Evolutionary conservation across 2,113 vertebrate species (phyloP).

Genomic region (Ctenodactylus gundi): DNA sequence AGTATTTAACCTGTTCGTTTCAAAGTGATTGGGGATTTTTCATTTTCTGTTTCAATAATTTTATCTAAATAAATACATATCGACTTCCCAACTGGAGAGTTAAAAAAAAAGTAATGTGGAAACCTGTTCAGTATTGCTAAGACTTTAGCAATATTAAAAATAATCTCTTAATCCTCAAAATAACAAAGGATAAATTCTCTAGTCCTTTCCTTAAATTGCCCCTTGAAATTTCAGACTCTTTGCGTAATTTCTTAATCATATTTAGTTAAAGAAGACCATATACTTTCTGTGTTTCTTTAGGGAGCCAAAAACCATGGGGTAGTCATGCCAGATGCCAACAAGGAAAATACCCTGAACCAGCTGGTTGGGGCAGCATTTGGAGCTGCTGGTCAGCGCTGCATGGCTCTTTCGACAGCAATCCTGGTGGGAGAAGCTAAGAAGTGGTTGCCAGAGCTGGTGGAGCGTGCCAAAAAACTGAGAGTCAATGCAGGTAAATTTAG

Average conservation of each 20-base stretch:
- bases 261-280: conserved; percentile 16
- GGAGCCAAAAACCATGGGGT: conserved; percentile 99
- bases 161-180: conserved; percentile 31
- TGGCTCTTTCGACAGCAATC: conserved; percentile 97
- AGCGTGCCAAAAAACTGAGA: conserved; percentile 91
- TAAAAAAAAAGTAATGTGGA: neutral
- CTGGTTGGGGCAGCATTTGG: conserved; percentile 97
- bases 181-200: conserved; percentile 14
- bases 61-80: conserved; percentile 41
- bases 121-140: neutral
- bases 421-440: conserved; percentile 92
- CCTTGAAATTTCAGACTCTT: conserved; percentile 49
- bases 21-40: neutral
- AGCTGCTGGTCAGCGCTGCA: conserved; percentile 97
- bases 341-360: conserved; percentile 98
- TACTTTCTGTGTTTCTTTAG: conserved; percentile 79
- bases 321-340: conserved; percentile 98
- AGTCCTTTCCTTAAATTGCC: conserved; percentile 24
- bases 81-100: conserved; percentile 32
- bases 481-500: conserved; percentile 92
- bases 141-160: conserved; percentile 40
- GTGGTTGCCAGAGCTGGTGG: conserved; percentile 96
- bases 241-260: conserved; percentile 40
- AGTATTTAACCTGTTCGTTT: conserved; percentile 4
- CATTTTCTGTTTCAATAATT: neutral